Conservation (phyloP, 1,140 invertebrate genomes). For the Aricia agestis region DNA sequence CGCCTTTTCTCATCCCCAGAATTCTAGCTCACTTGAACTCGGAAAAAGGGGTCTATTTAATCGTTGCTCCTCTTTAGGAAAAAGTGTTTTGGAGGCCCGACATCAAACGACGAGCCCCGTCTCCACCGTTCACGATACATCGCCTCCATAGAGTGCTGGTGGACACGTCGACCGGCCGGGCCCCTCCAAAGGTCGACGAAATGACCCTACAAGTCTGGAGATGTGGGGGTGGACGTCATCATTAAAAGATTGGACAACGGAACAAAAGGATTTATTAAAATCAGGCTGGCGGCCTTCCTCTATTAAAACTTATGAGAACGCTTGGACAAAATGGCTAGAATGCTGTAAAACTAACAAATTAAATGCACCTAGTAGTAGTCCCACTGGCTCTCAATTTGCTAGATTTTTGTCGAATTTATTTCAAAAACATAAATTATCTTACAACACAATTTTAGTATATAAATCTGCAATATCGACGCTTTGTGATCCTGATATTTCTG, state of each 20-base stretch:
- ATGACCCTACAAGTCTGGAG: slow-evolving; percentile 42
- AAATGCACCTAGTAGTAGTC: neutral
- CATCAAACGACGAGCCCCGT: no score
- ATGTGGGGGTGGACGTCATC: slow-evolving; percentile 32
- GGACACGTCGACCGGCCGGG: slow-evolving; percentile 37
- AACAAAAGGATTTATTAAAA: slow-evolving; percentile 26
- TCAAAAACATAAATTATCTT: slow-evolving; percentile 17
- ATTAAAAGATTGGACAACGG: slow-evolving; percentile 23
- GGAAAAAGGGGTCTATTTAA: slow-evolving; percentile 34
- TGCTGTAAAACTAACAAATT: slow-evolving; percentile 22
- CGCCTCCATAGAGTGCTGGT: slow-evolving; percentile 33
- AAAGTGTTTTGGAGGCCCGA: no score
- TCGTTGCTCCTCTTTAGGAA: slow-evolving; percentile 48
- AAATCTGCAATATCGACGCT: slow-evolving; percentile 44
- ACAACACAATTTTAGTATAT: slow-evolving; percentile 28
- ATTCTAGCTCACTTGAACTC: slow-evolving; percentile 21
- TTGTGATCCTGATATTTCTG: neutral
- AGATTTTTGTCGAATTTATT: slow-evolving; percentile 24
- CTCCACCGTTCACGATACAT: slow-evolving; percentile 32
- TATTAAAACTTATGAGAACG: slow-evolving; percentile 23
- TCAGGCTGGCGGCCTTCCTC: slow-evolving; percentile 27
- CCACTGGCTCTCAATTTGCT: slow-evolving; percentile 19
- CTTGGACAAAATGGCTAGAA: slow-evolving; percentile 25
- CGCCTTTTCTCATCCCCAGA: slow-evolving; percentile 50
- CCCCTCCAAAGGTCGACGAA: slow-evolving; percentile 33